Evolutionary conservation across 2,113 vertebrate genomes (phyloP).

Genomic region (Podiceps cristatus): DNA sequence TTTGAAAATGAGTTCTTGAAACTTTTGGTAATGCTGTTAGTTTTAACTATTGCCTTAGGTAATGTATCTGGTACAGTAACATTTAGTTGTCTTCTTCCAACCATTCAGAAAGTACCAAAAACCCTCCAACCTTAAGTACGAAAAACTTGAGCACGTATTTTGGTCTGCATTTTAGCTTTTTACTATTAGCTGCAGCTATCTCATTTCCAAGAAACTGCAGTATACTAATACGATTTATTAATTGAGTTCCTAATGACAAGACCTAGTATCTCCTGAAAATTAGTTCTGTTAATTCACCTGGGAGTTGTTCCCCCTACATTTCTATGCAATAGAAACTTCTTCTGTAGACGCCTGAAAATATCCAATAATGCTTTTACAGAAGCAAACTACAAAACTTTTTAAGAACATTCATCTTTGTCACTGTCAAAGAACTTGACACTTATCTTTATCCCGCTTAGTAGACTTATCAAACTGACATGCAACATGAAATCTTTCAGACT

Average conservation of each 20-base stretch:
- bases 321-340: background rate
- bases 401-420: background rate
- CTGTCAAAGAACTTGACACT: background rate
- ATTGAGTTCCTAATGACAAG: background rate
- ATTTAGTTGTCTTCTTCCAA: background rate
- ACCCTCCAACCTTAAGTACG: background rate
- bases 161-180: background rate
- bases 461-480: background rate
- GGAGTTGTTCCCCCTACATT: background rate
- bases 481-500: background rate
- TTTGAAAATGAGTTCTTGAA: background rate
- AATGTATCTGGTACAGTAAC: rapidly evolving
- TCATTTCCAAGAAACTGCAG: background rate
- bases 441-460: background rate
- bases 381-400: background rate
- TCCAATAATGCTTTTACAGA: background rate
- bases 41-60: background rate
- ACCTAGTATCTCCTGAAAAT: background rate
- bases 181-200: background rate
- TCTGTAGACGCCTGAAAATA: background rate
- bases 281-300: background rate
- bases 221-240: background rate
- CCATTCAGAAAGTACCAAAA: background rate
- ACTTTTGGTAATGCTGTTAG: background rate
- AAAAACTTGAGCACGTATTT: background rate